A percentile compares a stretch with the other conserved stretches of the same genome.
These are phyloP conservation scores for Ranitomeya variabilis DNA, from an alignment of 2,113 vertebrate species.

Conservation along the genomic window DNA sequence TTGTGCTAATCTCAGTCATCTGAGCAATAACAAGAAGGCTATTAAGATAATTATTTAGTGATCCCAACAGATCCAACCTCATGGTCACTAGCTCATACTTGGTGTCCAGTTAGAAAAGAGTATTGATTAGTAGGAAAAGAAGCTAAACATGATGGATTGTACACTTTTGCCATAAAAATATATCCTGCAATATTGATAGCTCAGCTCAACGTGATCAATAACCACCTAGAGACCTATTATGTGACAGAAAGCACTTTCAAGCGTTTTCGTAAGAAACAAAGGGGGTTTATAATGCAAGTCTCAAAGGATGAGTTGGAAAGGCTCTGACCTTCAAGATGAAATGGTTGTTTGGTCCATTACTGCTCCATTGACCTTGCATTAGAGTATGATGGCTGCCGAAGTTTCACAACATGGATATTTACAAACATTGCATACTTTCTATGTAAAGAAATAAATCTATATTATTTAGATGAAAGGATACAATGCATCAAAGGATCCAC, in stretches of 20 bases:
- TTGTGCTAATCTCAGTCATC: too few species aligned
- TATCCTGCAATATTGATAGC: not conserved
- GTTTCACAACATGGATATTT: not conserved
- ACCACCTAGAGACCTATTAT: not conserved
- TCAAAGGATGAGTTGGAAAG: not conserved
- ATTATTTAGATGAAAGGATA: too few species aligned
- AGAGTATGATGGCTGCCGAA: not conserved
- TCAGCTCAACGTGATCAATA: not conserved
- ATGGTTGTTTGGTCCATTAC: not conserved
- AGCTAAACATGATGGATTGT: not conserved
- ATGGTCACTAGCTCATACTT: not conserved
- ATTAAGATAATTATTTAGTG: not conserved
- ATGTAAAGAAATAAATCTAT: too few species aligned
- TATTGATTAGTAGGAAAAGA: not conserved
- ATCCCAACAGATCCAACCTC: not conserved
- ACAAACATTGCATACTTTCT: not conserved
- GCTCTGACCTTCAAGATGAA: constrained; percentile 8
- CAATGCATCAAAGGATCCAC: too few species aligned
- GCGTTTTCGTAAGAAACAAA: not conserved
- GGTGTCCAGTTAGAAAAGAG: not conserved
- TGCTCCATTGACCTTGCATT: not conserved
- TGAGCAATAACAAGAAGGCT: not conserved
- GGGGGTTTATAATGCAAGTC: not conserved
- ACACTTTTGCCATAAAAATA: not conserved
- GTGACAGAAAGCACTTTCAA: not conserved